Percentiles rank a stretch among this genome's conserved stretches.
Evolutionary conservation across 2,113 vertebrate genomes (phyloP).

Genomic region (Paraplagusia blochii): DNA sequence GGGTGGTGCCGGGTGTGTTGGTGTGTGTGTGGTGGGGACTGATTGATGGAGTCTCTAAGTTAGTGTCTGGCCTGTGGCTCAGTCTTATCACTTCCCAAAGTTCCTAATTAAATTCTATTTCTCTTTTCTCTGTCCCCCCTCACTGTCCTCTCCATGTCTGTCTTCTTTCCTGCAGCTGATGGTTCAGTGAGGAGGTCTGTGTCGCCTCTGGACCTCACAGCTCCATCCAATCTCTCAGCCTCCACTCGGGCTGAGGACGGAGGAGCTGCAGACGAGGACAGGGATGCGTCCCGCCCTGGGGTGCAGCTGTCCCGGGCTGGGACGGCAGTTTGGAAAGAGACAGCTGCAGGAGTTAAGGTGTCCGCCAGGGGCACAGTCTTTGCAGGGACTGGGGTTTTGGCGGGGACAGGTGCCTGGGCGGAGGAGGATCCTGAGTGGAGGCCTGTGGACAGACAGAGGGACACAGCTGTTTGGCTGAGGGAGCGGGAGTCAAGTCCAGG

Average conservation of each 20-base stretch:
- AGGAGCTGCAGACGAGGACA: constrained; percentile 8
- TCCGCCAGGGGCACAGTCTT: constrained; percentile 32
- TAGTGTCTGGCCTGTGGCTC: constrained; percentile 10
- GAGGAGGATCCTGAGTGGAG: constrained; percentile 40
- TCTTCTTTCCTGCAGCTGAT: constrained; percentile 51
- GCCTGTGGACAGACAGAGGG: neutral
- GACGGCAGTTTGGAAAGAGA: constrained; percentile 46
- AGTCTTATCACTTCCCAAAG: constrained; percentile 12
- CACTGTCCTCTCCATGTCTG: too few relatives aligned
- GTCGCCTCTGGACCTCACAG: constrained; percentile 24
- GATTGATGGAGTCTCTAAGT: constrained; percentile 16
- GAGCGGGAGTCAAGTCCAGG: constrained; percentile 26
- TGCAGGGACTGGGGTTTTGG: constrained; percentile 31
- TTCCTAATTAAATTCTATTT: constrained; percentile 32
- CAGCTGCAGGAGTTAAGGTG: constrained; percentile 18
- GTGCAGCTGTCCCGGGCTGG: constrained; percentile 44
- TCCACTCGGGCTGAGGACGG: constrained; percentile 13
- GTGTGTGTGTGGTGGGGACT: constrained; percentile 5
- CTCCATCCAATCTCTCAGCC: constrained; percentile 40
- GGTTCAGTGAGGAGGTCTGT: constrained; percentile 24
- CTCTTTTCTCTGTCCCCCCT: neutral
- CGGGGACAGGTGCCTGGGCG: constrained; percentile 39
- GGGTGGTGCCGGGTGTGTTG: constrained; percentile 14
- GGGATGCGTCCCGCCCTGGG: neutral
- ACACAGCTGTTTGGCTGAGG: constrained; percentile 31